Conservation (phyloP, 2,888 invertebrate genomes). For the Pandemis cinnamomeana region DNA sequence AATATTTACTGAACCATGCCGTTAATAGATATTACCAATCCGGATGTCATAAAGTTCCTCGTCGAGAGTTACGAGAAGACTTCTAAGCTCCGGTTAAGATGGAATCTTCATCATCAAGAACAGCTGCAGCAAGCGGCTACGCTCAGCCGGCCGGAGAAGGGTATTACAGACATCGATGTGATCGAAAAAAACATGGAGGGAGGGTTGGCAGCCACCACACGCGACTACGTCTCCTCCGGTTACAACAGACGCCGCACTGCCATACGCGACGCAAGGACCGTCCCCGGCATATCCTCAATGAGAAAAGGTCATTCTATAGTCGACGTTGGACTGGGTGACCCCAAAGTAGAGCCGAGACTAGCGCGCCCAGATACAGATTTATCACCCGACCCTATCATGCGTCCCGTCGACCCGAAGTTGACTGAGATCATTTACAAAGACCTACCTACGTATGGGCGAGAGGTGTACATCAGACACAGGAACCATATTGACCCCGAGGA, state of each 20-base stretch:
- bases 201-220: slow-evolving; percentile 54
- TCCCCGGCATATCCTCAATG: slow-evolving; percentile 50
- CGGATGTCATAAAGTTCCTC: slow-evolving; percentile 59
- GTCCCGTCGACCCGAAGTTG: slow-evolving; percentile 54
- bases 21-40: slow-evolving; percentile 57
- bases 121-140: slow-evolving; percentile 55
- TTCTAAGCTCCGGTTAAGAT: slow-evolving; percentile 58
- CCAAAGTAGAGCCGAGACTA: slow-evolving; percentile 57
- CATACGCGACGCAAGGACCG: slow-evolving; percentile 50
- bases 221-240: slow-evolving; percentile 50
- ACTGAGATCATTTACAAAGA: slow-evolving; percentile 55
- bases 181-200: slow-evolving; percentile 49
- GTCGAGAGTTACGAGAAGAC: slow-evolving; percentile 62
- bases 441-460: slow-evolving; percentile 56
- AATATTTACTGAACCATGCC: slow-evolving; percentile 51
- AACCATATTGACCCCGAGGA: slow-evolving; percentile 54
- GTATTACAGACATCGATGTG: slow-evolving; percentile 52
- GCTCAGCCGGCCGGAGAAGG: slow-evolving; percentile 54
- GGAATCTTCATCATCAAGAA: slow-evolving; percentile 53
- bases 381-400: slow-evolving; percentile 56
- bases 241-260: slow-evolving; percentile 50
- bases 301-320: slow-evolving; percentile 56
- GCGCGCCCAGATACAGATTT: slow-evolving; percentile 54
- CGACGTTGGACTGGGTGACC: slow-evolving; percentile 59
- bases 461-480: slow-evolving; percentile 56